A percentile compares a stretch with the other conserved stretches of the same genome.
Evolutionary conservation across 2,113 vertebrate species (phyloP).

Genomic region (Cochlearius cochlearius): DNA sequence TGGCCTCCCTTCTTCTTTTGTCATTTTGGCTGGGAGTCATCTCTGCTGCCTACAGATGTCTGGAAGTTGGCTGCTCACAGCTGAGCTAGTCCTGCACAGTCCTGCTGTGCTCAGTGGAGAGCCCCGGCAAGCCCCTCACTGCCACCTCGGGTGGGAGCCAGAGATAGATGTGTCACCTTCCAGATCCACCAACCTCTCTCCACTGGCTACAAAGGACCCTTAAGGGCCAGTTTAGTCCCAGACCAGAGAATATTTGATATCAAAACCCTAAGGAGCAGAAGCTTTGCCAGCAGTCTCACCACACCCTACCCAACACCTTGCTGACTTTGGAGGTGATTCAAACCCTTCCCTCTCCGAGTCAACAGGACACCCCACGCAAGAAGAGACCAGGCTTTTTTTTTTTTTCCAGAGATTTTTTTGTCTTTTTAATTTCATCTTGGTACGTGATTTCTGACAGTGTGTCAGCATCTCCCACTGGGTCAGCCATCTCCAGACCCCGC

Average conservation of each 20-base stretch:
- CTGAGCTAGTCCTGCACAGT: background rate
- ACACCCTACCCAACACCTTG: background rate
- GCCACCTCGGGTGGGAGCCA: background rate
- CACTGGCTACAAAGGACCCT: background rate
- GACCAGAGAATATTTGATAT: background rate
- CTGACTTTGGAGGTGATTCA: background rate
- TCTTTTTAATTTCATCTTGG: conserved; percentile 50
- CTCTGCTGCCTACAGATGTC: background rate
- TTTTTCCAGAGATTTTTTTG: background rate
- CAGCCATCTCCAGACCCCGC: conserved; percentile 16
- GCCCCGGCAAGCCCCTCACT: background rate
- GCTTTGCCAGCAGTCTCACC: background rate
- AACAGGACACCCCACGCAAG: background rate
- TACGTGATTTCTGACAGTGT: conserved; percentile 30
- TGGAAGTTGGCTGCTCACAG: too few species aligned
- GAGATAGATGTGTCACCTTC: background rate
- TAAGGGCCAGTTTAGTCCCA: background rate
- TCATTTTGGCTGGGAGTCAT: background rate
- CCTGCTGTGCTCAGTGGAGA: background rate
- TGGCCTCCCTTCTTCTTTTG: background rate
- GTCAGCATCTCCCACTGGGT: background rate
- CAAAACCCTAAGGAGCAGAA: background rate
- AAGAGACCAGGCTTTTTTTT: background rate
- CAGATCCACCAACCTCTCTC: background rate
- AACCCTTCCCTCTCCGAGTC: background rate